Percentiles rank a stretch among this genome's conserved stretches.
phyloP scores from a whole-genome alignment of 1,140 invertebrate genomes.

The Protaetia brevitarsis region DNA sequence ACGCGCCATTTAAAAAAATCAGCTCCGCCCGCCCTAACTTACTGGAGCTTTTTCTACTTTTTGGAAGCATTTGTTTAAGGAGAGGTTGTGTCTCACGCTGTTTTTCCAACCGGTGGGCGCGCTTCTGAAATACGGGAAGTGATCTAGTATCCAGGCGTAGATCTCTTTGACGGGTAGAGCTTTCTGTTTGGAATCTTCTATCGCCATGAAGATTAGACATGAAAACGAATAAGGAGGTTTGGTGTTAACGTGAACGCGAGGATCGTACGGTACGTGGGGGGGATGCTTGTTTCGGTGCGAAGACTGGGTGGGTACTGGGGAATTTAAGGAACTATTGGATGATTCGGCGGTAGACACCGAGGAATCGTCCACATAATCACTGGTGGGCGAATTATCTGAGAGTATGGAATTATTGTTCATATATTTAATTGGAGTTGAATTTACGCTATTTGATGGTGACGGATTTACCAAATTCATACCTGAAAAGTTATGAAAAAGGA shows the following conservation, averaged over 20 bases:
- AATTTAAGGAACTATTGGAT: conserved; percentile 44
- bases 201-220: conserved; percentile 96
- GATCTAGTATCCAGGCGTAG: conserved; percentile 95
- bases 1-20: background rate
- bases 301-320: conserved; percentile 34
- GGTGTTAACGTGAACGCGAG: conserved; percentile 74
- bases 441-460: conserved; percentile 43
- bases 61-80: conserved; percentile 94
- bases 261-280: conserved; percentile 71
- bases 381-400: conserved; percentile 46
- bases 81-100: conserved; percentile 92
- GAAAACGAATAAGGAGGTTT: conserved; percentile 95
- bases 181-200: conserved; percentile 85
- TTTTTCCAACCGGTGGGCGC: conserved; percentile 98
- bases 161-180: conserved; percentile 94
- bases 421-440: conserved; percentile 43
- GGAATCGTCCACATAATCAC: conserved; percentile 50
- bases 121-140: conserved; percentile 95
- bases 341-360: conserved; percentile 45
- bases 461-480: conserved; percentile 46
- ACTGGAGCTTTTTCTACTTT: conserved; percentile 90
- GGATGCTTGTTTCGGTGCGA: conserved; percentile 61
- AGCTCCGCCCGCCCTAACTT: conserved; percentile 47
- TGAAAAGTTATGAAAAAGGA: conserved; percentile 27
- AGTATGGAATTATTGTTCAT: conserved; percentile 31